Evolutionary conservation across 1,140 invertebrate species (phyloP), one percentile per base, ranked within the genome.

Genomic region (Pectinophora gossypiella): DNA sequence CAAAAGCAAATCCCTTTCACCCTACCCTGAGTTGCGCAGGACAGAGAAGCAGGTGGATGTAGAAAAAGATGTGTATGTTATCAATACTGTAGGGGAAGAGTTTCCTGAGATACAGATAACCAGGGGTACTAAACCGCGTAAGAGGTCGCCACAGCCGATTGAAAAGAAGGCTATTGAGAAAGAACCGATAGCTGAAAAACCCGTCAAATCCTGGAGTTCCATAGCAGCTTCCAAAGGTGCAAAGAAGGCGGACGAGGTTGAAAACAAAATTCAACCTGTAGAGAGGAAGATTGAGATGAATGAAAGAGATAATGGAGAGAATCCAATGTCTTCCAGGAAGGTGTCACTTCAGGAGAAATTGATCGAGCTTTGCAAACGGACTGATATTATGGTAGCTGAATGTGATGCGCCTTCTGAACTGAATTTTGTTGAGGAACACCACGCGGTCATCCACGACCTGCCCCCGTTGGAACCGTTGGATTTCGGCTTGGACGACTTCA

Each of bases 91-190:
- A 1, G 72, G 76, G 48, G 81, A 85, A 21, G 80, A 87, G 20
- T 85, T 79, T 49, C 84, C 84, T 2, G 84, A 84, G 64, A 85
- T 87, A 35, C 80, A 87, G 69, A 85, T 87, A 48, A 85, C 84
- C 23, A 72, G 59, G 60, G 69, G 66, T 16, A 80, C 50, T 44
- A 87, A 87, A 60, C 13, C 58, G 3, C 71, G 72, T 3, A 84
- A 81, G 48, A 78, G 69, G 35, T 81, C 78, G 0, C 75, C 78
- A 12, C 74, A 79, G 22, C 56, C 59, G 0, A n/a, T 52, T 5
- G 76, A 80, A 20, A 63, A 54, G 19, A 76, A 62, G 32, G 51
- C 16, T 43, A 21, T 55, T 15, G 64, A 68, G 20, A 72, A 36
- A 7, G 61, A 67, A 54, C 51, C 59, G 3, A 36, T 51, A 22